A percentile compares a stretch with the other conserved stretches of the same genome.
Evolutionary conservation across 2,888 invertebrate species (phyloP).

Genomic region (Eupeodes latifasciatus): DNA sequence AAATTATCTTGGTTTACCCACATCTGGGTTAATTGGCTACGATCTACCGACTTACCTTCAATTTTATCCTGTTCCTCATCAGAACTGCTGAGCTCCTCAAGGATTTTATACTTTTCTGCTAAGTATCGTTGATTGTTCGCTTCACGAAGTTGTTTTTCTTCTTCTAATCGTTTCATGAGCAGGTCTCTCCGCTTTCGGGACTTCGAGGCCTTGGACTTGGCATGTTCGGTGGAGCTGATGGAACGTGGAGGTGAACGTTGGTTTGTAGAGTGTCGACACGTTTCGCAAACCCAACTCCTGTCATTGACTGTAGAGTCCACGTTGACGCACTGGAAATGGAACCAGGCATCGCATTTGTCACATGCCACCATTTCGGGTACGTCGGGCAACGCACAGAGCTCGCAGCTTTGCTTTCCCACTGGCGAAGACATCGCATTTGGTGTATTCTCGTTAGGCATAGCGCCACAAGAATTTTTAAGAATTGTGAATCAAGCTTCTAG

Average conservation of each 20-base stretch:
- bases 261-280: no score
- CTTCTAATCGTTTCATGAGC: neutral
- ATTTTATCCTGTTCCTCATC: constrained; percentile 9
- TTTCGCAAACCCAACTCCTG: no score
- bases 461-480: no score
- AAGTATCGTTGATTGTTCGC: constrained; percentile 22
- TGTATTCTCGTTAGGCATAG: neutral
- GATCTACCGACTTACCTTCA: constrained; percentile 16
- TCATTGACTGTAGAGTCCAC: constrained; percentile 19
- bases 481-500: no score
- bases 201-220: constrained; percentile 1
- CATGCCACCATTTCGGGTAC: constrained; percentile 17
- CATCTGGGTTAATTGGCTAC: constrained; percentile 6
- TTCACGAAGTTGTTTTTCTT: constrained; percentile 22
- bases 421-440: neutral
- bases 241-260: neutral
- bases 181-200: neutral
- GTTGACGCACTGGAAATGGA: constrained; percentile 14
- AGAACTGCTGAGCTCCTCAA: constrained; percentile 1
- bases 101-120: constrained; percentile 26
- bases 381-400: constrained; percentile 2
- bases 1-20: neutral
- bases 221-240: neutral
- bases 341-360: constrained; percentile 26
- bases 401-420: constrained; percentile 1